Percentiles rank a stretch among this genome's conserved stretches.
These are phyloP conservation scores for Aphelinus atriplicis DNA, from an alignment of 1,140 invertebrate species.

Conservation along the genomic window DNA sequence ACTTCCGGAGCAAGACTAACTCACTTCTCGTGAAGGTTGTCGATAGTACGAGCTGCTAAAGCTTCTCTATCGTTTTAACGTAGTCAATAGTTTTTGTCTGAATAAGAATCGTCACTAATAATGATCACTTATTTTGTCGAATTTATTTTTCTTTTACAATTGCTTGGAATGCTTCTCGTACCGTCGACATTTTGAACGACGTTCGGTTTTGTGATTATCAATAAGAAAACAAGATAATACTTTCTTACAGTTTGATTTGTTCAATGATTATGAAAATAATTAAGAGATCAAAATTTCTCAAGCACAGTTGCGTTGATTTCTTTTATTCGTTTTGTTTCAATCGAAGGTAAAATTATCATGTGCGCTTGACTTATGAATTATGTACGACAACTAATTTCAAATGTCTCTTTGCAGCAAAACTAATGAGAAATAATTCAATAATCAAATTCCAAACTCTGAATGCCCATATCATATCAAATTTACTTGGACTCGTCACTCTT, in stretches of 20 bases:
- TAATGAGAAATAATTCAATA: slow-evolving; percentile 18
- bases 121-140: neutral
- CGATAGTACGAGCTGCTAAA: slow-evolving; percentile 26
- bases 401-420: neutral
- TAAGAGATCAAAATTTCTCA: slow-evolving; percentile 25
- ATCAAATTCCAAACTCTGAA: slow-evolving; percentile 46
- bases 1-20: slow-evolving; percentile 41
- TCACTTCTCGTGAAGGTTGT: slow-evolving; percentile 24
- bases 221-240: neutral
- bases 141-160: neutral
- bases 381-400: too few species aligned
- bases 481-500: slow-evolving; percentile 26
- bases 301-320: slow-evolving; percentile 27
- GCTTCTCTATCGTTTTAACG: slow-evolving; percentile 4
- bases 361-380: too few species aligned
- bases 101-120: neutral
- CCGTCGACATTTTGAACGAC: slow-evolving; percentile 23
- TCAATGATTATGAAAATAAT: slow-evolving; percentile 6
- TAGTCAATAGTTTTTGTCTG: neutral
- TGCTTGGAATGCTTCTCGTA: slow-evolving; percentile 17
- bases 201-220: neutral
- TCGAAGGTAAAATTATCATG: too few species aligned
- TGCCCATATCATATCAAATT: slow-evolving; percentile 55
- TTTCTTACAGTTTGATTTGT: too few species aligned
- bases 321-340: neutral